Conservation (phyloP, 2,113 vertebrate genomes). For the Xenopus laevis region DNA sequence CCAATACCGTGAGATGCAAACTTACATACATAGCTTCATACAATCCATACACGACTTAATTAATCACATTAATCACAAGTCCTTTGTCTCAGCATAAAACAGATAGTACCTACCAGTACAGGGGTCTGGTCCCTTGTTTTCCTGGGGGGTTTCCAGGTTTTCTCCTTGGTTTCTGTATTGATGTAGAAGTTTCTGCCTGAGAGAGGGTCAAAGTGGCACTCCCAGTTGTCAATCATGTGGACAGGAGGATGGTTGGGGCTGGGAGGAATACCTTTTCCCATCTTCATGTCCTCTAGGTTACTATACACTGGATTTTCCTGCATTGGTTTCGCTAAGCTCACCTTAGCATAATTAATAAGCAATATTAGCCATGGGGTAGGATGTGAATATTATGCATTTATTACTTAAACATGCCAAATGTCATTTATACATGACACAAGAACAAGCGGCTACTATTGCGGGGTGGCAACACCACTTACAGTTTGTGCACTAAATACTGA, state of each 20-base stretch:
- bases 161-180: slow-evolving; percentile 70
- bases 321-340: slow-evolving; percentile 46
- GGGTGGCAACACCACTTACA: too few species aligned
- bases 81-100: not conserved
- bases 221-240: slow-evolving; percentile 74
- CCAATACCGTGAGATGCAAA: too few species aligned
- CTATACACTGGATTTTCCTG: slow-evolving; percentile 64
- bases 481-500: too few species aligned
- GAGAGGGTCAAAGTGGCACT: slow-evolving; percentile 67
- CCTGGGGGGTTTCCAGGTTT: slow-evolving; percentile 83
- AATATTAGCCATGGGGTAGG: not conserved
- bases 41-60: too few species aligned
- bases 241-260: slow-evolving; percentile 62
- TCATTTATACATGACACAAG: too few species aligned
- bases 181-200: slow-evolving; percentile 73
- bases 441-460: too few species aligned
- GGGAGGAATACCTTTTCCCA: slow-evolving; percentile 54
- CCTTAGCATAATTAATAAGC: not conserved
- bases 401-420: too few species aligned
- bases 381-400: too few species aligned
- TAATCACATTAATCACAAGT: too few species aligned
- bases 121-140: slow-evolving; percentile 49
- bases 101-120: slow-evolving; percentile 44
- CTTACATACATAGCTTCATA: too few species aligned
- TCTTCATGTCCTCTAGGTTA: slow-evolving; percentile 62